A percentile compares a stretch with the other conserved stretches of the same genome.
phyloP scores from a whole-genome alignment of 2,888 invertebrate species.

The Ethmia dodecea region DNA sequence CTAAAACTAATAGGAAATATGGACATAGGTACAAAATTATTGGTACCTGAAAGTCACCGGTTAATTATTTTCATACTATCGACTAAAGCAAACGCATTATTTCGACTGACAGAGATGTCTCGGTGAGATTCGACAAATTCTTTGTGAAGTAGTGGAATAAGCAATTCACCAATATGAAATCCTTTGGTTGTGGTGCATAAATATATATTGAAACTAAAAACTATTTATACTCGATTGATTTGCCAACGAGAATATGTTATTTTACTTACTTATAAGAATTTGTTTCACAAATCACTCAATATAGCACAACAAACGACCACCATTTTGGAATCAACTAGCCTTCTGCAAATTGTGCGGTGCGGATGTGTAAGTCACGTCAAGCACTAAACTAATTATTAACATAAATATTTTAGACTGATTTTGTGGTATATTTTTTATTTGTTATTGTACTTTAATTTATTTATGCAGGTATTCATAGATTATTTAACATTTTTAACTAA shows the following conservation, averaged over 20 bases:
- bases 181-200: neutral
- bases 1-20: neutral
- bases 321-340: slow-evolving; percentile 71
- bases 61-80: no score
- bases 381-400: slow-evolving; percentile 1
- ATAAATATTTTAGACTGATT: neutral
- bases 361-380: slow-evolving; percentile 36
- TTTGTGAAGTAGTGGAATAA: slow-evolving; percentile 12
- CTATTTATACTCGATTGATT: slow-evolving; percentile 1
- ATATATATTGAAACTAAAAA: neutral
- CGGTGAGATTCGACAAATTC: slow-evolving; percentile 13
- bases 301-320: slow-evolving; percentile 77
- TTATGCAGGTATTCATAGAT: neutral
- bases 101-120: slow-evolving; percentile 6
- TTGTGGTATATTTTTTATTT: no score
- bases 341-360: slow-evolving; percentile 35
- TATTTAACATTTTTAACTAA: neutral
- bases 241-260: no score
- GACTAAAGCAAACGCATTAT: no score
- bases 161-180: neutral
- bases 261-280: slow-evolving; percentile 35
- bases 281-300: slow-evolving; percentile 47
- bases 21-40: no score
- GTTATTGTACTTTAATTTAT: neutral
- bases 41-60: no score